phyloP scores from a whole-genome alignment of 2,888 invertebrate genomes.

The Drosophila glabriapex region DNA sequence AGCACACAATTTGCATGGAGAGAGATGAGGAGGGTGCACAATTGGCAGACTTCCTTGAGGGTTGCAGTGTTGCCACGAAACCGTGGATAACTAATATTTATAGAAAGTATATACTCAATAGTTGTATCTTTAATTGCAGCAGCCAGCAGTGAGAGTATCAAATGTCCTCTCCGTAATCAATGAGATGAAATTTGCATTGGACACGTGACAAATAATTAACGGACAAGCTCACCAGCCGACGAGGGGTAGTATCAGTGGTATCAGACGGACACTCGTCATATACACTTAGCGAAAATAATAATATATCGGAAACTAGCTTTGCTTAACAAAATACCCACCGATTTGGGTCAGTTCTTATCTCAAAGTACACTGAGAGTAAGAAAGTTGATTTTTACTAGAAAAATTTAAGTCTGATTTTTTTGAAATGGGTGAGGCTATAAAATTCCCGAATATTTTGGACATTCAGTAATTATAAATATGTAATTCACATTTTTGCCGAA shows the following conservation, averaged over 20 bases:
- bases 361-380: background rate
- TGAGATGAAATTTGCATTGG: slow-evolving; percentile 82
- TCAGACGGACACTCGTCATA: slow-evolving; percentile 11
- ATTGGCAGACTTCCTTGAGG: slow-evolving; percentile 43
- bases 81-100: slow-evolving; percentile 36
- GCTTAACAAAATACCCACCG: background rate
- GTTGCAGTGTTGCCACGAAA: slow-evolving; percentile 31
- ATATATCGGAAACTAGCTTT: background rate
- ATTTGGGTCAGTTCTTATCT: background rate
- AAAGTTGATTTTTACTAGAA: background rate
- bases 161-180: slow-evolving; percentile 76
- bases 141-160: slow-evolving; percentile 65
- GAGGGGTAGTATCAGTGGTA: slow-evolving; percentile 10
- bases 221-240: slow-evolving; percentile 12
- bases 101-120: slow-evolving; percentile 32
- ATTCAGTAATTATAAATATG: background rate
- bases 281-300: slow-evolving; percentile 28
- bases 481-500: background rate
- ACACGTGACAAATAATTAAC: slow-evolving; percentile 83
- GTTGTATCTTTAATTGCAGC: slow-evolving; percentile 70
- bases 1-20: slow-evolving; percentile 61
- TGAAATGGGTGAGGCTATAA: background rate
- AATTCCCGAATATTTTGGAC: background rate
- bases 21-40: slow-evolving; percentile 43
- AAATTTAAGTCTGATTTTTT: background rate